These are phyloP conservation scores for Tiaroga cobitis DNA, from an alignment of 2,797 vertebrate species.

Conservation along the genomic window DNA sequence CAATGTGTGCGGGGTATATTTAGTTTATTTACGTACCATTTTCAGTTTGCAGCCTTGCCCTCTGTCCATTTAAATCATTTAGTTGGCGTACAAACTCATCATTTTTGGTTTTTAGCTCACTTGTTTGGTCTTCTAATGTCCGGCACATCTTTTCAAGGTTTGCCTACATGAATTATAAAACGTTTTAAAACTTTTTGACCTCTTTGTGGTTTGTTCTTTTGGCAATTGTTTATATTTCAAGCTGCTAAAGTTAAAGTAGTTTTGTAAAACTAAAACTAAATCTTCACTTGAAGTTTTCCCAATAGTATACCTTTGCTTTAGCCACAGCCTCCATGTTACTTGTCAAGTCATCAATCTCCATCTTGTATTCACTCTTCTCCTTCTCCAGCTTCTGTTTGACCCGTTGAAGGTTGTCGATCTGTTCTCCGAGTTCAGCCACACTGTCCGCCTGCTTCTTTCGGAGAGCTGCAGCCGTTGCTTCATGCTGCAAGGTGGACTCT, in stretches of 20 bases:
- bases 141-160: slow-evolving; percentile 72
- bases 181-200: not conserved
- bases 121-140: slow-evolving; percentile 80
- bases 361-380: slow-evolving; percentile 81
- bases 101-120: slow-evolving; percentile 77
- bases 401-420: slow-evolving; percentile 28
- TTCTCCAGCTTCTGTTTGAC: slow-evolving; percentile 37
- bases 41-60: slow-evolving; percentile 80
- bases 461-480: slow-evolving; percentile 72
- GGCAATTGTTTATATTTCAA: slow-evolving; percentile 65
- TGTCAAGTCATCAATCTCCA: slow-evolving; percentile 76
- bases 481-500: slow-evolving; percentile 79
- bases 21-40: slow-evolving; percentile 69
- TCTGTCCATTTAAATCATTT: slow-evolving; percentile 76
- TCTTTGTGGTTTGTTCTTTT: not conserved
- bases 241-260: slow-evolving; percentile 67
- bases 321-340: slow-evolving; percentile 79
- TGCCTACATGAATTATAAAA: slow-evolving; percentile 68
- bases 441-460: slow-evolving; percentile 78
- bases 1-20: not conserved
- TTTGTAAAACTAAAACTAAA: not conserved
- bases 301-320: slow-evolving; percentile 77
- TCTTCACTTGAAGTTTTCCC: not conserved
- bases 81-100: slow-evolving; percentile 79
- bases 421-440: slow-evolving; percentile 67